Evolutionary conservation across 2,113 vertebrate species (phyloP).

Genomic region (Chaetura pelagica): DNA sequence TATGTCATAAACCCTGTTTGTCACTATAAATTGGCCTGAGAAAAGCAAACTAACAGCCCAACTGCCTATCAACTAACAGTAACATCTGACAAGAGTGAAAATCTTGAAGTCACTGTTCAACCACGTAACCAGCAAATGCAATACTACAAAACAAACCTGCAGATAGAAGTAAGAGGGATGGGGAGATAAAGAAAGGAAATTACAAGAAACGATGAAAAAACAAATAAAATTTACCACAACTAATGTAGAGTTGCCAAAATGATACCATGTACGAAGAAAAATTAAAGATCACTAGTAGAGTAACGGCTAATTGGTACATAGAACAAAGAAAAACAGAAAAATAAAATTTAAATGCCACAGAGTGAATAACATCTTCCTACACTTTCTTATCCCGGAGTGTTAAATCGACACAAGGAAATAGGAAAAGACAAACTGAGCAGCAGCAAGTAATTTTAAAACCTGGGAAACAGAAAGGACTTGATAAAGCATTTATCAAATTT

Average conservation of each 20-base stretch:
- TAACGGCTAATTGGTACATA: neutral
- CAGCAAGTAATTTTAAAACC: neutral
- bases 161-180: neutral
- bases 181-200: neutral
- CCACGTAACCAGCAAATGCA: neutral
- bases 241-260: neutral
- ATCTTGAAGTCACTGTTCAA: neutral
- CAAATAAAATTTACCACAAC: neutral
- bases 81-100: neutral
- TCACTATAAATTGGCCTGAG: neutral
- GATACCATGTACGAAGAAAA: neutral
- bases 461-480: neutral
- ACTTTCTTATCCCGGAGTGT: neutral
- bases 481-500: neutral
- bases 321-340: neutral
- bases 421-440: neutral
- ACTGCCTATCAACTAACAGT: neutral
- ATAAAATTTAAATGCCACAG: neutral
- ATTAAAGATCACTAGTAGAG: neutral
- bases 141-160: neutral
- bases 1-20: neutral
- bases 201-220: neutral
- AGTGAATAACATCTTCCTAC: neutral
- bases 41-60: neutral
- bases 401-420: neutral